Evolutionary conservation across 2,888 invertebrate genomes (phyloP).

Genomic region (Ornithoptera alexandrae): DNA sequence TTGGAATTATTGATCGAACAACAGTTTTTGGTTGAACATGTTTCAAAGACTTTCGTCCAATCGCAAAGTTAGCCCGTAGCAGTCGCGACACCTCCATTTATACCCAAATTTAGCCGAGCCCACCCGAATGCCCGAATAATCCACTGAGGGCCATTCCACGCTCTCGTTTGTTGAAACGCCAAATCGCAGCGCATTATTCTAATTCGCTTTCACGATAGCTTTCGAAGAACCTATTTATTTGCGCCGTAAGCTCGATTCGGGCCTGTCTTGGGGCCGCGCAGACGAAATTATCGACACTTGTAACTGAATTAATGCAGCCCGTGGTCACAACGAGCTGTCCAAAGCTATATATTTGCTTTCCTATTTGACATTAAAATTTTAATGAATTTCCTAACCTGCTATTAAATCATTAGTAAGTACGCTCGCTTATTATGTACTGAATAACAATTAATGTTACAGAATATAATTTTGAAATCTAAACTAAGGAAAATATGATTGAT

Average conservation of each 20-base stretch:
- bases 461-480: no score
- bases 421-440: no score
- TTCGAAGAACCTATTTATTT: conserved; percentile 77
- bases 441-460: no score
- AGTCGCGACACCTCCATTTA: conserved; percentile 70
- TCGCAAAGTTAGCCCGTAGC: conserved; percentile 49
- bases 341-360: neutral
- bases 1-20: neutral
- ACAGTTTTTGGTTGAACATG: neutral
- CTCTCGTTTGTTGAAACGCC: conserved; percentile 76
- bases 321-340: neutral
- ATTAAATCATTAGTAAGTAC: no score
- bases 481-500: no score
- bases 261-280: conserved; percentile 44
- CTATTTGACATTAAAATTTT: no score
- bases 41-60: conserved; percentile 29
- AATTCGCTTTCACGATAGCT: conserved; percentile 76
- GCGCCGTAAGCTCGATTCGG: conserved; percentile 62
- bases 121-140: conserved; percentile 68
- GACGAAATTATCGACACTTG: conserved; percentile 47
- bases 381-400: no score
- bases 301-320: conserved; percentile 39
- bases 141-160: conserved; percentile 72
- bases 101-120: conserved; percentile 69
- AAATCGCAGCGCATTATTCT: conserved; percentile 79